Evolutionary conservation across 1,140 invertebrate genomes (phyloP).

Genomic region (Pomacea maculata): DNA sequence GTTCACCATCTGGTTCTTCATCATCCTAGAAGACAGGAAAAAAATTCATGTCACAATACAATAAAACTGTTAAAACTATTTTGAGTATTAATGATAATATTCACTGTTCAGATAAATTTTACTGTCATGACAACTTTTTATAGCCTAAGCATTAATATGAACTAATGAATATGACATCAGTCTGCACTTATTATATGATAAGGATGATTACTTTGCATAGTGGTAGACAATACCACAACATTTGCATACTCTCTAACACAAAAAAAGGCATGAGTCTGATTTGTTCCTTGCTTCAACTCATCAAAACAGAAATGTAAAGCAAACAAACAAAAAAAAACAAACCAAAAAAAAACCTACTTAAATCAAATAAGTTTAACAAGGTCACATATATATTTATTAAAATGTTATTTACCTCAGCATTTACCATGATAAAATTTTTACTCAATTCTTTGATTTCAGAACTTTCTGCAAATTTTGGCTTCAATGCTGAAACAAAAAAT

Average conservation of each 20-base stretch:
- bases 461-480: slow-evolving; percentile 70
- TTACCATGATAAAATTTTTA: slow-evolving; percentile 72
- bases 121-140: too few species aligned
- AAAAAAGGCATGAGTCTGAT: too few species aligned
- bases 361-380: not conserved
- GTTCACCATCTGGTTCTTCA: slow-evolving; percentile 67
- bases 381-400: not conserved
- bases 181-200: too few species aligned
- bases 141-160: too few species aligned
- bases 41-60: not conserved
- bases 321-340: slow-evolving; percentile 1
- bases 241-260: too few species aligned
- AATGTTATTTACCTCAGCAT: slow-evolving; percentile 59
- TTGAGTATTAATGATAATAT: not conserved
- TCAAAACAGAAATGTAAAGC: not conserved
- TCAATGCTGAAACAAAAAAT: slow-evolving; percentile 62
- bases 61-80: not conserved
- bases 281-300: too few species aligned
- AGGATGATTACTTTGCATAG: too few species aligned
- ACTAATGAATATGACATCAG: too few species aligned
- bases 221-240: too few species aligned
- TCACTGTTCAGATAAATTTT: not conserved
- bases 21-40: slow-evolving; percentile 63
- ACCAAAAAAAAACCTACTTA: not conserved
- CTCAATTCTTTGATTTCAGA: slow-evolving; percentile 69